These are phyloP conservation scores for Sycophila texana DNA, from an alignment of 2,888 invertebrate species.

Conservation along the genomic window DNA sequence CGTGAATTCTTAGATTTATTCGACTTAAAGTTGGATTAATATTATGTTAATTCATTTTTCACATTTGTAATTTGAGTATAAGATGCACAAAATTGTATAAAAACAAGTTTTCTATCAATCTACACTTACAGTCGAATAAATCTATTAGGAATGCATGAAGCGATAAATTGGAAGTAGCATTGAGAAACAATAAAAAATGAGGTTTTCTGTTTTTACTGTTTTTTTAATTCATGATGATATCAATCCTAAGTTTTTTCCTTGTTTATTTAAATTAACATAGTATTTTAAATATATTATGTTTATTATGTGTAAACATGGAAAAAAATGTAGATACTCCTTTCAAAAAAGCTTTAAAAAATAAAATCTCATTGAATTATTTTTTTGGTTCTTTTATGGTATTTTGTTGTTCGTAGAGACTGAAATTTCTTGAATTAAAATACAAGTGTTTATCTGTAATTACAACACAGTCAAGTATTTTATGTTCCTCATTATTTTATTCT, in stretches of 20 bases:
- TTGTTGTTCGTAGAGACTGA: constrained; percentile 18
- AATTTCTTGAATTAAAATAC: neutral
- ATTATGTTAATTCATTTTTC: no score
- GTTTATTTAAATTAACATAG: neutral
- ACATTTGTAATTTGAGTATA: no score
- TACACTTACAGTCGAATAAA: constrained; percentile 3
- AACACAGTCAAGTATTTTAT: no score
- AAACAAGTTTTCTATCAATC: neutral
- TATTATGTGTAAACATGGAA: neutral
- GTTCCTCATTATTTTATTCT: neutral
- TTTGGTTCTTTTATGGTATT: neutral
- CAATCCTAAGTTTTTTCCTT: neutral
- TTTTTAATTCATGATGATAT: constrained; percentile 11
- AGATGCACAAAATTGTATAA: neutral
- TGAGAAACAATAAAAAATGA: constrained; percentile 10
- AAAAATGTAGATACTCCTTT: neutral
- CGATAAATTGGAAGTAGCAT: neutral
- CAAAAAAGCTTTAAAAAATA: constrained; percentile 4
- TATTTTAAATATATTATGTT: neutral
- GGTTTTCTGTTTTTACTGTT: constrained; percentile 16
- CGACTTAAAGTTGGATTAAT: no score
- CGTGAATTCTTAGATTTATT: no score
- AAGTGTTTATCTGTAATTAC: no score
- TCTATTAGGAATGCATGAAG: neutral
- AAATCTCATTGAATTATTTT: constrained; percentile 13